Evolutionary conservation across 2,113 vertebrate species (phyloP).

Genomic region (Octodon degus): DNA sequence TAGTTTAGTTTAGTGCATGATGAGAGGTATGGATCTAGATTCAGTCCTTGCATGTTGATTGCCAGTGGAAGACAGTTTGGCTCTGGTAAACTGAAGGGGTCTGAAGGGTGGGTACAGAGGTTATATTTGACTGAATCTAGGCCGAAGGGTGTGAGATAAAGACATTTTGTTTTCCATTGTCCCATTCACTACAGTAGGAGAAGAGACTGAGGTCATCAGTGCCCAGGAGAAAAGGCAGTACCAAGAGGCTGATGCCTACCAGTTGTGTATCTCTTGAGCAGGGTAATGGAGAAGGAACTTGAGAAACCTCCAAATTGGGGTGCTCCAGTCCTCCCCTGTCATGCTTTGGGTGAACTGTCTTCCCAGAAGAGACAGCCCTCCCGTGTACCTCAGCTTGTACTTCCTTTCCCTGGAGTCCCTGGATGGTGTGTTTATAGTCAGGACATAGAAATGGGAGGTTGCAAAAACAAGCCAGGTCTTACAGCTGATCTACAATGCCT

Average conservation of each 20-base stretch:
- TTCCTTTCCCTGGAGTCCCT: neutral
- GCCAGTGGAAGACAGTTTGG: neutral
- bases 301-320: neutral
- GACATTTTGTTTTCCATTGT: slow-evolving; percentile 30
- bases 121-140: slow-evolving; percentile 13
- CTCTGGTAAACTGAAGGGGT: slow-evolving; percentile 18
- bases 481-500: neutral
- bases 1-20: neutral
- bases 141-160: neutral
- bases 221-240: neutral
- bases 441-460: neutral
- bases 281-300: neutral
- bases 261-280: neutral
- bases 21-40: neutral
- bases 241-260: neutral
- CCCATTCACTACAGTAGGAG: neutral
- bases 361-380: neutral
- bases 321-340: neutral
- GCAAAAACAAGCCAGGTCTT: neutral
- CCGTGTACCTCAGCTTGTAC: neutral
- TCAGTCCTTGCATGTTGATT: neutral
- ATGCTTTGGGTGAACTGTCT: neutral
- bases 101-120: too few relatives aligned
- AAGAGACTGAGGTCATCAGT: neutral
- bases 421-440: neutral